These are phyloP conservation scores for Dysidea cf. avara DNA, from an alignment of 37 sponge, comb jelly and placozoan genomes.

Conservation along the genomic window DNA sequence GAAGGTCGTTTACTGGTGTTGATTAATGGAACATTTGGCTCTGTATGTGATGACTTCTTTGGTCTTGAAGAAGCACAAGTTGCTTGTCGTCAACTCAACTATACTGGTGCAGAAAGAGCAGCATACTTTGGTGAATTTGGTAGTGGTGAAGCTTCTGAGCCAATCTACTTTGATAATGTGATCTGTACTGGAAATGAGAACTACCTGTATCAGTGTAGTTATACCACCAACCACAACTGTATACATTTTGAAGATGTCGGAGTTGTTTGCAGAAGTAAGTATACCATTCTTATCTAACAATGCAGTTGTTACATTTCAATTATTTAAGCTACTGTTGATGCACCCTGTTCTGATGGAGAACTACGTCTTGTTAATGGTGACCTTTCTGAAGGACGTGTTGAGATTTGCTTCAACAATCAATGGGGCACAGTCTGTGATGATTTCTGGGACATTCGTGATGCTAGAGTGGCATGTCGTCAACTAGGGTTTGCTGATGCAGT, in stretches of 20 bases:
- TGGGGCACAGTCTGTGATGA: too few relatives aligned
- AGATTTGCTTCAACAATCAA: too few relatives aligned
- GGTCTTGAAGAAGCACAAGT: conserved; percentile 1
- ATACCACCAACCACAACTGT: neutral
- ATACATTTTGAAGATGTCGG: too few relatives aligned
- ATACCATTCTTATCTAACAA: too few relatives aligned
- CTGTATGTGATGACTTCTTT: conserved; percentile 9
- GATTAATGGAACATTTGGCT: neutral
- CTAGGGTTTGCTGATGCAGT: too few relatives aligned
- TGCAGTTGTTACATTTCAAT: too few relatives aligned
- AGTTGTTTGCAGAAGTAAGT: neutral
- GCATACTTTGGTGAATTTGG: too few relatives aligned
- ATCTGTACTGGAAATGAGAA: neutral
- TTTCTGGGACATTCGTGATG: too few relatives aligned
- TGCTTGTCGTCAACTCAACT: neutral
- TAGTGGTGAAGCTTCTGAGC: too few relatives aligned
- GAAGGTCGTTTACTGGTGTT: neutral
- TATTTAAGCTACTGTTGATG: neutral
- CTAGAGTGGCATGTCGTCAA: too few relatives aligned
- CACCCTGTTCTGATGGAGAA: conserved; percentile 17
- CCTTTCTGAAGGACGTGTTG: too few relatives aligned
- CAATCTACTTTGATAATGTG: too few relatives aligned
- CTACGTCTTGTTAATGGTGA: conserved; percentile 34
- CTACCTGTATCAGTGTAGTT: neutral
- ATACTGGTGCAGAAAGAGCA: neutral